Percentiles rank a stretch among this genome's conserved stretches.
Evolutionary conservation across 2,113 vertebrate species (phyloP).

Genomic region (Sakesphorus luctuosus): DNA sequence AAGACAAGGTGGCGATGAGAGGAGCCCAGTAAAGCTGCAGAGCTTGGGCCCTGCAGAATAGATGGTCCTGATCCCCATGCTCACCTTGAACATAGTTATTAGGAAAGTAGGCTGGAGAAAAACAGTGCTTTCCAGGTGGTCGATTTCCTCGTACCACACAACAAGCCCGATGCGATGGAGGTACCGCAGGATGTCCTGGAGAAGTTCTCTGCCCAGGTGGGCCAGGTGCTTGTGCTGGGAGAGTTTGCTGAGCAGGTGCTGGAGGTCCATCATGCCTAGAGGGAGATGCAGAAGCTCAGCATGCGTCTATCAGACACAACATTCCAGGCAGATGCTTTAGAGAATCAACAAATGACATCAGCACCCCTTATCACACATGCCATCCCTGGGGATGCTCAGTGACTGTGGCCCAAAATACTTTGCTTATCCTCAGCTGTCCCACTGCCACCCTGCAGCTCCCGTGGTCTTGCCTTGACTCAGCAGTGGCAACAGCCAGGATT

Average conservation of each 20-base stretch:
- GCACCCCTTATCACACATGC: rapidly evolving
- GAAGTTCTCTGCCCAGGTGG: slow-evolving; percentile 23
- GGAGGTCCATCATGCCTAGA: slow-evolving; percentile 70
- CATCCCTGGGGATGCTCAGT: rapidly evolving
- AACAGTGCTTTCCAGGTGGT: slow-evolving; percentile 39
- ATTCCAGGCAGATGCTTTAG: neutral
- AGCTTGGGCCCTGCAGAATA: neutral
- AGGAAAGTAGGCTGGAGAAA: slow-evolving; percentile 76
- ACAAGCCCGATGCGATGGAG: slow-evolving; percentile 72
- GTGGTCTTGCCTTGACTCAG: neutral
- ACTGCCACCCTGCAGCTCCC: neutral
- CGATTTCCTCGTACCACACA: slow-evolving; percentile 75
- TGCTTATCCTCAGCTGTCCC: neutral
- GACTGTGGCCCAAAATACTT: neutral
- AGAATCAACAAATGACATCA: neutral
- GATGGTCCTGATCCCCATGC: rapidly evolving
- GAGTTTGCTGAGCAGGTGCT: slow-evolving; percentile 56
- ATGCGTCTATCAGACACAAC: neutral
- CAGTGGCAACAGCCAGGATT: neutral
- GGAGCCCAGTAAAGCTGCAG: neutral
- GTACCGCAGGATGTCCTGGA: slow-evolving; percentile 71
- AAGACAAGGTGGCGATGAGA: neutral
- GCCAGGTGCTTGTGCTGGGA: neutral
- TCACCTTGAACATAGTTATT: slow-evolving; percentile 77
- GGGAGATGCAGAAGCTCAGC: neutral